phyloP scores from a whole-genome alignment of 2,888 invertebrate species.

The Euspilapteryx auroguttella region DNA sequence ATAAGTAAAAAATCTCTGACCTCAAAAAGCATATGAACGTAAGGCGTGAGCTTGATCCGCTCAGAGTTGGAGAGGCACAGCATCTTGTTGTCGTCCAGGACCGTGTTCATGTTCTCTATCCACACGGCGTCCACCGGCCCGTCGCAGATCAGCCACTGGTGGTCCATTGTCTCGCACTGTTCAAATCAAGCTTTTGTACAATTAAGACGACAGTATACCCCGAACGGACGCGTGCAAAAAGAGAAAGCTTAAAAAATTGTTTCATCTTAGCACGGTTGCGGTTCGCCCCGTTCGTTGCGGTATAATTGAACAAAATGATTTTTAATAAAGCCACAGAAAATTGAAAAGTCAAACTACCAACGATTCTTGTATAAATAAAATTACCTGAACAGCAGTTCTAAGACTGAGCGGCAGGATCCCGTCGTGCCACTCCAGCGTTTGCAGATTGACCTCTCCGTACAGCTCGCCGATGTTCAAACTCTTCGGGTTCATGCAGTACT shows the following conservation, averaged over 20 bases:
- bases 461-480: conserved; percentile 85
- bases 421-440: conserved; percentile 89
- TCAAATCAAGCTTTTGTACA: too few species aligned
- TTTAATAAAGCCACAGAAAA: too few species aligned
- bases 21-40: conserved; percentile 89
- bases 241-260: too few species aligned
- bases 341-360: too few species aligned
- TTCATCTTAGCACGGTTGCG: too few species aligned
- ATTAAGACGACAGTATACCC: too few species aligned
- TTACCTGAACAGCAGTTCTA: conserved; percentile 45
- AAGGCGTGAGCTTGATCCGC: conserved; percentile 84
- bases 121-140: conserved; percentile 92
- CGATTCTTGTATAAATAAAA: conserved; percentile 22
- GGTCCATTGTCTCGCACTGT: conserved; percentile 63
- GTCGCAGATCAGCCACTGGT: conserved; percentile 91
- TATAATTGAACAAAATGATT: too few species aligned
- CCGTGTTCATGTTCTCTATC: conserved; percentile 94
- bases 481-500: conserved; percentile 86
- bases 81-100: conserved; percentile 93
- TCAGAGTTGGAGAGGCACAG: conserved; percentile 89
- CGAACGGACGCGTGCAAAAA: too few species aligned
- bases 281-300: too few species aligned
- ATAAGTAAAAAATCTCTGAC: too few species aligned
- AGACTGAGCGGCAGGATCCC: conserved; percentile 71
- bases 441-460: conserved; percentile 82